A percentile compares a stretch with the other conserved stretches of the same genome.
These are phyloP conservation scores for Oscheius sp. DNA, from an alignment of 2,888 invertebrate species.

Conservation along the genomic window DNA sequence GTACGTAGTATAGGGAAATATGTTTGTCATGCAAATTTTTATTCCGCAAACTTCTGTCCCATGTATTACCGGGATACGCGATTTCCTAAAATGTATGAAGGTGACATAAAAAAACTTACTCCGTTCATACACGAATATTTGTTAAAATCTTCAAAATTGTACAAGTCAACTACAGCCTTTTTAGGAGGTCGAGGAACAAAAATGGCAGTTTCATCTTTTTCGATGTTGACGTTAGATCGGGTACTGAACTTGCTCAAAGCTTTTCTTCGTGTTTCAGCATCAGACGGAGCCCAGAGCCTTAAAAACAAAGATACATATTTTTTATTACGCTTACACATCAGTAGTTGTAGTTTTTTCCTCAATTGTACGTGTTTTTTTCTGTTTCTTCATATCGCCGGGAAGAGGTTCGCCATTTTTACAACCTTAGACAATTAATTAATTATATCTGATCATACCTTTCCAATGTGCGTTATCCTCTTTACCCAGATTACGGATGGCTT, in stretches of 20 bases:
- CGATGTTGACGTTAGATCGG: background rate
- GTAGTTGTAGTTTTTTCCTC: background rate
- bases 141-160: background rate
- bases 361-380: conserved; percentile 19
- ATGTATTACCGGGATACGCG: background rate
- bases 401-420: conserved; percentile 21
- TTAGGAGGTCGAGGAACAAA: background rate
- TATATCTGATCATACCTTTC: conserved; percentile 35
- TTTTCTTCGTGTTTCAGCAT: background rate
- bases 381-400: conserved; percentile 33
- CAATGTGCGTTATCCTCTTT: conserved; percentile 38
- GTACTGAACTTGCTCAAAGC: background rate
- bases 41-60: background rate
- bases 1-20: too few species aligned
- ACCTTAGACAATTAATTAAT: too few species aligned
- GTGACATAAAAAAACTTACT: background rate
- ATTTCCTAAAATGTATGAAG: conserved; percentile 1
- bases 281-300: conserved; percentile 3
- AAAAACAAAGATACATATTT: too few species aligned
- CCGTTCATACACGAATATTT: background rate
- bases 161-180: background rate
- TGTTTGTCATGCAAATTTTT: background rate
- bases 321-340: background rate
- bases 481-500: conserved; percentile 18
- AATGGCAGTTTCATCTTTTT: background rate